phyloP scores from a whole-genome alignment of 2,888 invertebrate genomes.

The Seira ritae region DNA sequence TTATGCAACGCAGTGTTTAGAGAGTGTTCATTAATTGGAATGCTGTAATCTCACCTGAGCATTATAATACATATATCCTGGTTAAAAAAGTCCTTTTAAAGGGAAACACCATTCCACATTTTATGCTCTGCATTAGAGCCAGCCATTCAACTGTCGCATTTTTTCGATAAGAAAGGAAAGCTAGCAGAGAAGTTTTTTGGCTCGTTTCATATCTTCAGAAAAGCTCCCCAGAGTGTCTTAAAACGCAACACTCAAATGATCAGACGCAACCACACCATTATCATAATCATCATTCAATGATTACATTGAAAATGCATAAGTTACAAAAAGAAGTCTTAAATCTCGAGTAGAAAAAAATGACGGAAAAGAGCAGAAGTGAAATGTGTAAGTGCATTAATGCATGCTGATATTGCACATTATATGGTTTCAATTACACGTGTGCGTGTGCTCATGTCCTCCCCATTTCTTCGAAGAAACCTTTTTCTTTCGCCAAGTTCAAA shows the following conservation, averaged over 20 bases:
- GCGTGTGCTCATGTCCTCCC: slow-evolving; percentile 16
- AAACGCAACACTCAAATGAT: background rate
- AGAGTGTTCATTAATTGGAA: background rate
- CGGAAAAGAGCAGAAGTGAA: too few species aligned
- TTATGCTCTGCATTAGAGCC: background rate
- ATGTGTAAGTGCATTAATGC: background rate
- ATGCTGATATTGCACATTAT: background rate
- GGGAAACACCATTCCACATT: background rate
- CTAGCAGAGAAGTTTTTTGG: too few species aligned
- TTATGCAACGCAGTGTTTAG: too few species aligned
- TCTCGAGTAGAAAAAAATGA: too few species aligned
- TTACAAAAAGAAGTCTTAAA: too few species aligned
- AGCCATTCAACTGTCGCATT: background rate
- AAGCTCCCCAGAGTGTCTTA: too few species aligned
- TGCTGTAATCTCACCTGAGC: background rate
- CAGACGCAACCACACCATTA: too few species aligned
- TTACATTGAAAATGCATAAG: too few species aligned
- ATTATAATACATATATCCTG: background rate
- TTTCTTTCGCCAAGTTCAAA: slow-evolving; percentile 42
- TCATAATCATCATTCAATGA: too few species aligned
- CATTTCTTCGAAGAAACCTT: background rate
- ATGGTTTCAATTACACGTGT: slow-evolving; percentile 51
- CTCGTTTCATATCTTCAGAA: too few species aligned
- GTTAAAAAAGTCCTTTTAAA: background rate
- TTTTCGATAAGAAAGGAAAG: background rate